Evolutionary conservation across 1,140 invertebrate genomes (phyloP), one percentile per base, ranked within the genome.

Genomic region (Drosophila watanabei): DNA sequence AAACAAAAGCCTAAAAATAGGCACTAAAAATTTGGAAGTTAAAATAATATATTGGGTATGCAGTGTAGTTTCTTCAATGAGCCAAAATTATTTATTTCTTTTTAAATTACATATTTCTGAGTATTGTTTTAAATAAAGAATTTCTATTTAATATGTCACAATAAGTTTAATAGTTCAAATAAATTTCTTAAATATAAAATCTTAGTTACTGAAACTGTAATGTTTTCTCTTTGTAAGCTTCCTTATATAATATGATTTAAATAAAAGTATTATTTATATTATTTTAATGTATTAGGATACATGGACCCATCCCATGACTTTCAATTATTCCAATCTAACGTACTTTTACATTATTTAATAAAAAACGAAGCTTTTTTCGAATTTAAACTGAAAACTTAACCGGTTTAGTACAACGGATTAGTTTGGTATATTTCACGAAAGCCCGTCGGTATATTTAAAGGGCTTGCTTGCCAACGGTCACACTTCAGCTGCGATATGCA

Each of bases 401-500:
- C 35, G 24, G 35, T n/a, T 58, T 57, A 52, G 30, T 33, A 33
- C 6, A 16, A 56, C 0, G n/a, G n/a, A 24, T 35, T 35, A 35
- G 13, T 57, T 37, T 60, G 20, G 39, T 60, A 46, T 60, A 30
- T 60, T 58, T 43, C 2, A 28, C 13, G n/a, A 57, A 58, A 28
- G 35, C 16, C 16, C 56, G 11, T 28, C 20, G 56, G 56, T 58
- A 58, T 58, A 24, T 58, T 58, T 6, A 45, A 45, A 13, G 8
- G 5, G 54, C 54, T 20, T 24, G 54, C 54, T 20, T 24, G 6
- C 14, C 66, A 66, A 69, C 56, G 39, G 57, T 69, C 18, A 37
- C 56, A 78, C 28, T 37, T 18, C 35, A 11, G 41, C 16, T 24
- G 51, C 52, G 69, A 72, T 72, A 72, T 59, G 68, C 68, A 51